phyloP scores from a whole-genome alignment of 2,888 invertebrate species.

The Lochmaea capreae region DNA sequence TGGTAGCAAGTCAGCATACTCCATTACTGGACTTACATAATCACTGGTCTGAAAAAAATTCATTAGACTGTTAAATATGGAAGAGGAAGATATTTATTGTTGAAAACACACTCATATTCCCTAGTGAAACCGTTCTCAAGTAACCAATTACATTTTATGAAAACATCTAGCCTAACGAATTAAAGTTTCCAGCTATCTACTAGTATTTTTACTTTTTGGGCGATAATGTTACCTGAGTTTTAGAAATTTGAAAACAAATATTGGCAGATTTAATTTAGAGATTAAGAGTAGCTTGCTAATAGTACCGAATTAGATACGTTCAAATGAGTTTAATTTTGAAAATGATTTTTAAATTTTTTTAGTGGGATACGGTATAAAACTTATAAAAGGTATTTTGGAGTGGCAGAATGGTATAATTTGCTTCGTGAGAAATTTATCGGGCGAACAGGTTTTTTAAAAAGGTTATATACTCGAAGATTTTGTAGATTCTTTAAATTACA shows the following conservation, averaged over 20 bases:
- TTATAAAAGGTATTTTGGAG: neutral
- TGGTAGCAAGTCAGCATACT: too few relatives aligned
- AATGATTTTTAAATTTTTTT: neutral
- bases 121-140: too few relatives aligned
- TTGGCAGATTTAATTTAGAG: neutral
- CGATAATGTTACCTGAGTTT: neutral
- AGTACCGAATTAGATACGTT: neutral
- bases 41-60: too few relatives aligned
- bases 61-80: too few relatives aligned
- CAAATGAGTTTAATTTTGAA: slow-evolving; percentile 1
- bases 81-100: too few relatives aligned
- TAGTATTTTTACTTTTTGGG: neutral
- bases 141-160: too few relatives aligned
- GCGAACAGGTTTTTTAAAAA: neutral
- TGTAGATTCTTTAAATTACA: neutral
- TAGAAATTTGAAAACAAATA: neutral
- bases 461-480: neutral
- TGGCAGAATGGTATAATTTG: neutral
- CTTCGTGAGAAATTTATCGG: neutral
- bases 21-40: too few relatives aligned
- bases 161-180: neutral
- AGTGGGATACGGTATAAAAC: neutral
- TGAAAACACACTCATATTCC: too few relatives aligned
- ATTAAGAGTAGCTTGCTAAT: slow-evolving; percentile 1
- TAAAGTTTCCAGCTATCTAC: neutral